phyloP scores from a whole-genome alignment of 2,888 invertebrate genomes.

The Tryphoninae sp. region DNA sequence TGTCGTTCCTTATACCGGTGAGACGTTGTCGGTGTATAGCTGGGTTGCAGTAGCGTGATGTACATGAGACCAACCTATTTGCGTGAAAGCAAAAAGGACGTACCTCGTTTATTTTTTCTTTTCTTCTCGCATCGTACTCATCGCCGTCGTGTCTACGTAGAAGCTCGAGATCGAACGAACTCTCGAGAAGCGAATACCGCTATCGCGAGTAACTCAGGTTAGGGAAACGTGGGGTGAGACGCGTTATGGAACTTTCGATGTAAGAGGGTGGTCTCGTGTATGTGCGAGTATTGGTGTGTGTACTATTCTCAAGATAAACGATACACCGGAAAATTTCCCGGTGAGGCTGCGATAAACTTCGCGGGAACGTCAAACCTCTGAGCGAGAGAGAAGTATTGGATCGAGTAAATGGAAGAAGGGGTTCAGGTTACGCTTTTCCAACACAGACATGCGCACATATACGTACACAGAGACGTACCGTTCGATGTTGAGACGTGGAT shows the following conservation, averaged over 20 bases:
- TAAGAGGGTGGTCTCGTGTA: no score
- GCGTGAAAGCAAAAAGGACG: slow-evolving; percentile 23
- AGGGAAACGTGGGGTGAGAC: background rate
- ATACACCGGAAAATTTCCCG: slow-evolving; percentile 45
- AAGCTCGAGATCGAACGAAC: slow-evolving; percentile 20
- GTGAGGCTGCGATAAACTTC: slow-evolving; percentile 55
- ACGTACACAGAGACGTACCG: background rate
- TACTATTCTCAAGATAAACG: slow-evolving; percentile 52
- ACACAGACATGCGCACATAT: background rate
- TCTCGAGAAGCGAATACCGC: background rate
- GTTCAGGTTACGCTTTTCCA: slow-evolving; percentile 7
- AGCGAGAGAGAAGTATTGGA: slow-evolving; percentile 24
- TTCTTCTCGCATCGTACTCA: background rate
- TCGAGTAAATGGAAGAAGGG: slow-evolving; percentile 51
- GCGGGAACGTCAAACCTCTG: slow-evolving; percentile 25
- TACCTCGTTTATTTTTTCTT: background rate
- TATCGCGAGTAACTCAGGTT: slow-evolving; percentile 23
- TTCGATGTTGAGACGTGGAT: background rate
- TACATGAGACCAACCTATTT: slow-evolving; percentile 8
- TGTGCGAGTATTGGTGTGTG: background rate
- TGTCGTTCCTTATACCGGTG: slow-evolving; percentile 5
- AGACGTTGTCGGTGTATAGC: background rate
- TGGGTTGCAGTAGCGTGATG: background rate
- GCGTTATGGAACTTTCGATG: background rate
- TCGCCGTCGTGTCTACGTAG: background rate